A percentile compares a stretch with the other conserved stretches of the same genome.
Evolutionary conservation across 2,113 vertebrate genomes (phyloP).

Genomic region (Platichthys flesus): DNA sequence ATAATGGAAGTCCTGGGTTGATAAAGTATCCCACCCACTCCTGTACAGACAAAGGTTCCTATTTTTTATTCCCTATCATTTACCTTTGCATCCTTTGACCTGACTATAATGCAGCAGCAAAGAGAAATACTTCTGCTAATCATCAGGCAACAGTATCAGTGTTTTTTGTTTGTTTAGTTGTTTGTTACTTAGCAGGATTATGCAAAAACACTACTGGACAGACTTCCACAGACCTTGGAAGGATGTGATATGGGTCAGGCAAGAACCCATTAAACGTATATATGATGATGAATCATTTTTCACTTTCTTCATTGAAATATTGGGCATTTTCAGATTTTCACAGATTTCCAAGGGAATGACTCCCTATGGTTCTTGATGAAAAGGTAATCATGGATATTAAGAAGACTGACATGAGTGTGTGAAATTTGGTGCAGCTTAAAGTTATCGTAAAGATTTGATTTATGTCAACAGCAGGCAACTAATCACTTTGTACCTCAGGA

Average conservation of each 20-base stretch:
- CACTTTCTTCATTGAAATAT: no score
- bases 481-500: conserved; percentile 56
- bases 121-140: background rate
- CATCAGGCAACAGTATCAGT: background rate
- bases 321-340: no score
- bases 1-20: conserved; percentile 36
- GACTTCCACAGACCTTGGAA: no score
- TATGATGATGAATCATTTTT: no score
- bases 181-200: no score
- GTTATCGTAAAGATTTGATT: background rate
- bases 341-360: conserved; percentile 7
- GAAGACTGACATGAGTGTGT: no score
- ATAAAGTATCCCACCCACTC: conserved; percentile 45
- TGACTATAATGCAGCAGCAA: background rate
- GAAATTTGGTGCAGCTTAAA: no score
- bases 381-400: conserved; percentile 14
- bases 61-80: background rate
- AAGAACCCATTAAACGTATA: no score
- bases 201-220: no score
- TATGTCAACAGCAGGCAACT: conserved; percentile 6
- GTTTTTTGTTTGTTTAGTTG: no score
- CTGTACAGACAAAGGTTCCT: background rate
- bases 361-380: conserved; percentile 1
- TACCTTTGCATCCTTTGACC: background rate
- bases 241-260: no score